Evolutionary conservation across 1,140 invertebrate species (phyloP).

Genomic region (Procambarus virginalis): DNA sequence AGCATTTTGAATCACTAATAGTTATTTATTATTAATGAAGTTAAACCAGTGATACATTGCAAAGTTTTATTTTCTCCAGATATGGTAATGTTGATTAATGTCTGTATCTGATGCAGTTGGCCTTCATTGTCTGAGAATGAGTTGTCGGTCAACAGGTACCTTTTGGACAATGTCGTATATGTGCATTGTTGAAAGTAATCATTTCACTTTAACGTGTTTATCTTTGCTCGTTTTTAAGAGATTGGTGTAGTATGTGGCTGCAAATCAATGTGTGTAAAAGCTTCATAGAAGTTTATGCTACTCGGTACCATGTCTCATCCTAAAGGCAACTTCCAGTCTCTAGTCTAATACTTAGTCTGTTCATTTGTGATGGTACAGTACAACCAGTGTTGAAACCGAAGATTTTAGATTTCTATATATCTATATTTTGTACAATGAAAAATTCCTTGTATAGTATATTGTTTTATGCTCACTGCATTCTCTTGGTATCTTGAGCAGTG

Average conservation of each 20-base stretch:
- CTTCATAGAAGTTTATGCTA: neutral
- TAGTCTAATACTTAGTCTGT: neutral
- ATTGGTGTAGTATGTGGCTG: neutral
- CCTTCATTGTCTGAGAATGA: too few species aligned
- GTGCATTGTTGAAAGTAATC: too few species aligned
- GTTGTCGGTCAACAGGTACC: too few species aligned
- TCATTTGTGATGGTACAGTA: neutral
- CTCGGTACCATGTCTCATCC: constrained; percentile 8
- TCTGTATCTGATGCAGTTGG: too few species aligned
- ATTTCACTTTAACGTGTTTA: neutral
- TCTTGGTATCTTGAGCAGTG: too few species aligned
- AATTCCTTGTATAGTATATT: too few species aligned
- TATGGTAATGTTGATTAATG: too few species aligned
- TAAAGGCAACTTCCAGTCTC: constrained; percentile 5
- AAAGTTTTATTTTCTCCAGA: neutral
- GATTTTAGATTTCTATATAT: too few species aligned
- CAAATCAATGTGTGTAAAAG: neutral
- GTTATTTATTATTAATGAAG: neutral
- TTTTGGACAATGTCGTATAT: too few species aligned
- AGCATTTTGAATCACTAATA: too few species aligned
- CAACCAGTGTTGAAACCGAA: neutral
- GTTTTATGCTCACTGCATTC: too few species aligned
- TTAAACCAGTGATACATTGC: neutral
- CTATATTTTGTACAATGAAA: too few species aligned
- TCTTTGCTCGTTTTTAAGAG: neutral